Percentiles rank a stretch among this genome's conserved stretches.
These are phyloP conservation scores for Halesus radiatus DNA, from an alignment of 1,140 invertebrate species.

Conservation along the genomic window DNA sequence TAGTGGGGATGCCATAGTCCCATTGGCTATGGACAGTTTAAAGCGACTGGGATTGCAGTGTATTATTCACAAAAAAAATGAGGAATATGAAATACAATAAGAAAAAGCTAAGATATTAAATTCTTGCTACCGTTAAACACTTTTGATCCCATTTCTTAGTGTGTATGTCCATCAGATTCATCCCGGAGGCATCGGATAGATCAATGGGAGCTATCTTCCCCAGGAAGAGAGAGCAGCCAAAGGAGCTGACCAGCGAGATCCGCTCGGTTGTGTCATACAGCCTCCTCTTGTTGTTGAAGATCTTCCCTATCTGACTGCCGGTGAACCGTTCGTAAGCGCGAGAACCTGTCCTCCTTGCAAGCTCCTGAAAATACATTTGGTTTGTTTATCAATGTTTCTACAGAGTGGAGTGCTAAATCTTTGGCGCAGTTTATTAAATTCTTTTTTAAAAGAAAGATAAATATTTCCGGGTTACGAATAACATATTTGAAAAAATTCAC, in stretches of 20 bases:
- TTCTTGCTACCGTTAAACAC: slow-evolving; percentile 75
- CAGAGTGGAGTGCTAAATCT: too few species aligned
- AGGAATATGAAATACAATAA: too few species aligned
- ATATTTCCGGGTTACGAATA: too few species aligned
- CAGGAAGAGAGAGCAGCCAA: slow-evolving; percentile 89
- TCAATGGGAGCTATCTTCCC: slow-evolving; percentile 93
- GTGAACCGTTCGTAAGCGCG: slow-evolving; percentile 95
- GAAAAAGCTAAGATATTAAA: too few species aligned
- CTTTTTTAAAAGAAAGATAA: too few species aligned
- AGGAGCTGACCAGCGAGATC: slow-evolving; percentile 95
- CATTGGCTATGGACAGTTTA: too few species aligned
- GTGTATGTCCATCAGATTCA: slow-evolving; percentile 94
- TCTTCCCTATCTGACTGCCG: slow-evolving; percentile 92
- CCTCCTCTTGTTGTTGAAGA: slow-evolving; percentile 79
- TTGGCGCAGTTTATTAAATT: too few species aligned
- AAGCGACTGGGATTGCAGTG: too few species aligned
- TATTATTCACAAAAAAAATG: too few species aligned
- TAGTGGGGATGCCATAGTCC: too few species aligned
- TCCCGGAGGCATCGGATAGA: slow-evolving; percentile 93
- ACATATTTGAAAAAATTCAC: too few species aligned
- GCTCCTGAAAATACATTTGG: slow-evolving; percentile 67
- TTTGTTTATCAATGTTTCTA: not conserved
- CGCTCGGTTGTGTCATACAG: slow-evolving; percentile 88
- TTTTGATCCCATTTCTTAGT: slow-evolving; percentile 83
- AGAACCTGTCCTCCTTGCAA: slow-evolving; percentile 92